Evolutionary conservation across 2,113 vertebrate genomes (phyloP), one percentile per base, ranked within the genome.

Genomic region (Ivindomyrus marchei): DNA sequence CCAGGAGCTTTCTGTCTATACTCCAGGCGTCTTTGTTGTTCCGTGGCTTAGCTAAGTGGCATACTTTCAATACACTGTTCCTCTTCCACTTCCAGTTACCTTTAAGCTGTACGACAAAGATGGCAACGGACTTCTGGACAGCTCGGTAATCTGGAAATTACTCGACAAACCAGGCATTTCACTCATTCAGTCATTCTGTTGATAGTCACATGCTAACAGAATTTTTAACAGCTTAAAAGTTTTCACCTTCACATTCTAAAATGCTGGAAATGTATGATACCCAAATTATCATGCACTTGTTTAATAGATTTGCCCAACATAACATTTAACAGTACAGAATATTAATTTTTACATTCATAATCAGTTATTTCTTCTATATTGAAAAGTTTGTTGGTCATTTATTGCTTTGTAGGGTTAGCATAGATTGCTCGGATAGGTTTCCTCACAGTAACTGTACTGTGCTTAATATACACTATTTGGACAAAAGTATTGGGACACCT

Each of bases 71-170:
- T 42, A 56, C n/a, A 45, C 27, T 46, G 77, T 92, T 91, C 24
- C 89, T 70, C 80, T 53, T 74, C 46, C 89, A 66, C 90, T 90
- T 90, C 45, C 94, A 98, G 97, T 98, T 91, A 97, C 97, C 88
- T 98, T 99, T 93, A 98, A 96, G 94, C 96, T 99, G 66, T 98
- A 99, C 0, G 98, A 99, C 94, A 97, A 96, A 94, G 98, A 98
- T 74, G 93, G 96, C 89, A 99, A 99, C 2, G 96, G 97, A 90
- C 95, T 97, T 70, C 96, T 98, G 93, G 98, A 99, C 95, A 97
- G 96, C 93, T 97, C 97, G 87, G 97, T 98, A 93, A 97, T 97
- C 95, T 70, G 42, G 52, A 66, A n/a, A 85, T 39, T 36, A 85
- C 39, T 39, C 45, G 21, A 13, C 42, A 46, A 47, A 85, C 21